Conservation (phyloP, 2,888 invertebrate genomes). For the Selenia dentaria region DNA sequence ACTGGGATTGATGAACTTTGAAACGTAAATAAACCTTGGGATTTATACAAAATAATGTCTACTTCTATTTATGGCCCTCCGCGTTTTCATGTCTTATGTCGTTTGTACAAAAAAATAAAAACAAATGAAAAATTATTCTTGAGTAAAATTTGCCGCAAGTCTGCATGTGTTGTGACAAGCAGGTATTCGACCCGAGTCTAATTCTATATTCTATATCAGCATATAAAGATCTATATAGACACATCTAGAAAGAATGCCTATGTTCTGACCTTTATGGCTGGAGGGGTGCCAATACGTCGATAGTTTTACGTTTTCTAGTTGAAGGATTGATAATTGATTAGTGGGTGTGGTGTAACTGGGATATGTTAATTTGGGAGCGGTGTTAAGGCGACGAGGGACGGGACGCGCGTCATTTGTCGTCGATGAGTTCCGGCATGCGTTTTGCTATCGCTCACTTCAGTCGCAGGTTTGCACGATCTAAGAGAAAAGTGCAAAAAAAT, state of each 20-base stretch:
- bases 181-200: constrained; percentile 41
- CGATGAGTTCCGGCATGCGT: not conserved
- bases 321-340: constrained; percentile 32
- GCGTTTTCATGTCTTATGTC: too few relatives aligned
- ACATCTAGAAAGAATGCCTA: constrained; percentile 36
- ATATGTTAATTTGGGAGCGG: constrained; percentile 11
- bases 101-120: too few relatives aligned
- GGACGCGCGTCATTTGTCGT: constrained; percentile 7
- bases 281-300: constrained; percentile 57
- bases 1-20: too few relatives aligned
- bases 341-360: constrained; percentile 5
- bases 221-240: constrained; percentile 30
- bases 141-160: constrained; percentile 1
- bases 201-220: constrained; percentile 33
- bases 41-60: too few relatives aligned
- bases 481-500: too few relatives aligned
- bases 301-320: constrained; percentile 43
- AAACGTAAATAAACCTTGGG: too few relatives aligned
- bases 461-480: constrained; percentile 13
- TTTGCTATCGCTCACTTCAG: not conserved
- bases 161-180: not conserved
- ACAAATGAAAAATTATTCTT: too few relatives aligned
- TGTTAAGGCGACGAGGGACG: constrained; percentile 6
- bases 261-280: constrained; percentile 63
- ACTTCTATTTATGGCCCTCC: too few relatives aligned